These are phyloP conservation scores for Agonum fuliginosum DNA, from an alignment of 2,888 invertebrate genomes.

Conservation along the genomic window DNA sequence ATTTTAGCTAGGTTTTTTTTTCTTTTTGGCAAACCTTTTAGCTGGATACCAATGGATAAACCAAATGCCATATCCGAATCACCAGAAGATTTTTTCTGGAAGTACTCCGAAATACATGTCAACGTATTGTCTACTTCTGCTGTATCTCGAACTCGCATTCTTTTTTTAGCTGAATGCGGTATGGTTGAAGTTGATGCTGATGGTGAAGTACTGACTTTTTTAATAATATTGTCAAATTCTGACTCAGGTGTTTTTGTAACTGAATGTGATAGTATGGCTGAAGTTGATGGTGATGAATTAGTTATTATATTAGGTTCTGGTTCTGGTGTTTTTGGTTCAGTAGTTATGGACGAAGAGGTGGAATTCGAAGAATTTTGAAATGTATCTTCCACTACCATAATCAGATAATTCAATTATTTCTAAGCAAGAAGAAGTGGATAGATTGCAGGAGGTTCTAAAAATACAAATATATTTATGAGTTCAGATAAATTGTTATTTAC, in stretches of 20 bases:
- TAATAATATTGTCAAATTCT: too few species aligned
- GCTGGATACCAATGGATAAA: not conserved
- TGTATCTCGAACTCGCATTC: not conserved
- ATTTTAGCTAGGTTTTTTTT: slow-evolving; percentile 1
- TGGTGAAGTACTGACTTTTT: too few species aligned
- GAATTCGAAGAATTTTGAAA: not conserved
- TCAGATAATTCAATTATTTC: not conserved
- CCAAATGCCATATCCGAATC: not conserved
- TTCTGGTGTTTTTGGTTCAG: too few species aligned
- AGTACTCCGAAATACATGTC: not conserved
- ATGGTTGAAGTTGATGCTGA: not conserved
- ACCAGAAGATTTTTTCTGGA: not conserved
- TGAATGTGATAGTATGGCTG: not conserved
- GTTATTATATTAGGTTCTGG: too few species aligned
- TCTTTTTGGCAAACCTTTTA: not conserved
- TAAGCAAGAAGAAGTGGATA: not conserved
- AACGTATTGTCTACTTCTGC: not conserved
- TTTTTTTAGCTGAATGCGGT: not conserved
- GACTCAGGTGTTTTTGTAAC: too few species aligned
- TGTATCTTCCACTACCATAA: not conserved
- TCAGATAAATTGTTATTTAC: not conserved
- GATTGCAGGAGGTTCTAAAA: slow-evolving; percentile 3
- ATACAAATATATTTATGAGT: slow-evolving; percentile 16
- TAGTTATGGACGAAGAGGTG: not conserved
- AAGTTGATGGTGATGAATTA: not conserved